Base-by-base conservation (phyloP, 2,888 invertebrate species). In the Colletes collaris region DNA sequence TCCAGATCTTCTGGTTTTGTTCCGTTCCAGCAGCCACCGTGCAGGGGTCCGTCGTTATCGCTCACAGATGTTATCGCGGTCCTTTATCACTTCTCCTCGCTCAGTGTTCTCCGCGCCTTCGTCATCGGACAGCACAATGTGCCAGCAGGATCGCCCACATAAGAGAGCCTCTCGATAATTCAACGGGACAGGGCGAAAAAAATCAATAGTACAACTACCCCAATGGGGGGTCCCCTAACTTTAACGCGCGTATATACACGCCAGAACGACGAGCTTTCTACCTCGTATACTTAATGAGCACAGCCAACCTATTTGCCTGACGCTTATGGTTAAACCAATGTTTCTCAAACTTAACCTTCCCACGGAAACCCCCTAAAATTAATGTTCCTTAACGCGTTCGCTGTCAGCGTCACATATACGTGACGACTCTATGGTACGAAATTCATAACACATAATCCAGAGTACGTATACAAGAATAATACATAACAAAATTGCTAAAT, bases 161-260 rank as follows among this genome's bases (percentile, higher is more conserved):
- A 73, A 84, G 82, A 83, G 69, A 59, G 68, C 63, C 80, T 80
- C 89, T 89, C 91, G 90, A 91, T 91, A 91, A 91, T 91, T 91
- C 89, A 88, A 87, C 89, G 86, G 88, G 84, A 86, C 88, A 86
- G 89, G 87, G 87, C 85, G 88, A 90, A 91, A 91, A 90, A 87
- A 91, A 91, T 91, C 91, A 91, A 91, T 91, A 91, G 90, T 88
- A 89, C 87, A 88, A 88, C 88, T 85, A 90, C 89, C 89, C 87
- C 88, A 72, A 82, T 75, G 76, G 76, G 71, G 76, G 77, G 73
- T 75, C 86, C 85, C 79, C 86, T 85, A 80, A 85, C 85, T 84
- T 77, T 82, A 74, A 77, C 83, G 68, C 76, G 84, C 77, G 76
- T 74, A 78, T 64, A 83, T 8, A 60, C 52, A 53, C 68, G 63